Base-by-base conservation (phyloP, 2,888 invertebrate species). In the Spicauda simplicius region DNA sequence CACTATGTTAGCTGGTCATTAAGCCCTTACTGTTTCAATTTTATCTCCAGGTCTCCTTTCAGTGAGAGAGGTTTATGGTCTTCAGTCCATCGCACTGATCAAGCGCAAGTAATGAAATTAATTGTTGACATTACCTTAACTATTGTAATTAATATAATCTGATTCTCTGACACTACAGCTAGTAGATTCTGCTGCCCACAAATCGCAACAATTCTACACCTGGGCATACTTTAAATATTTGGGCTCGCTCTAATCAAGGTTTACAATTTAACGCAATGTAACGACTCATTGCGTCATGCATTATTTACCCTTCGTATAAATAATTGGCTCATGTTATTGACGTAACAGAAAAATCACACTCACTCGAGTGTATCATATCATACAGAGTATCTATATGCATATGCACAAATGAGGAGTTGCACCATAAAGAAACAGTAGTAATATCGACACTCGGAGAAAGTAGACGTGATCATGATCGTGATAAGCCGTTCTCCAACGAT, bases 371-470 rank as follows among this genome's bases (percentile, higher is more conserved):
- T 45, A 3, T n/a, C 48, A 8, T 48, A 48, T 48, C 48, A 6
- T 16, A 16, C 7, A 8, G 48, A 1, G 16, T 14, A 3, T n/a
- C 4, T 16, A 45, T n/a, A 45, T 58, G 19, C 14, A 19, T 12
- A 41, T 41, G 41, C 5, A 11, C 14, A 33, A 2, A 14, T 45
- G n/a, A 14, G 11, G 19, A 20, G 20, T 18, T 48, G n/a, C 16
- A 55, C 20, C 20, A 30, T 53, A 48, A 64, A 64, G 50, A 57
- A 57, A 57, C 64, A 56, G 60, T 66, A 69, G 50, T 58, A 56
- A 57, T 79, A 80, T 80, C 83, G 86, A 84, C 83, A 86, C 85
- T 81, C 79, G 79, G 91, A 87, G 92, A 92, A 91, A 91, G 91
- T 88, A 81, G 79, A 76, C 81, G 74, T 78, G 85, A 91, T 91